phyloP scores from a whole-genome alignment of 2,888 invertebrate genomes.

The Conomelus anceps region DNA sequence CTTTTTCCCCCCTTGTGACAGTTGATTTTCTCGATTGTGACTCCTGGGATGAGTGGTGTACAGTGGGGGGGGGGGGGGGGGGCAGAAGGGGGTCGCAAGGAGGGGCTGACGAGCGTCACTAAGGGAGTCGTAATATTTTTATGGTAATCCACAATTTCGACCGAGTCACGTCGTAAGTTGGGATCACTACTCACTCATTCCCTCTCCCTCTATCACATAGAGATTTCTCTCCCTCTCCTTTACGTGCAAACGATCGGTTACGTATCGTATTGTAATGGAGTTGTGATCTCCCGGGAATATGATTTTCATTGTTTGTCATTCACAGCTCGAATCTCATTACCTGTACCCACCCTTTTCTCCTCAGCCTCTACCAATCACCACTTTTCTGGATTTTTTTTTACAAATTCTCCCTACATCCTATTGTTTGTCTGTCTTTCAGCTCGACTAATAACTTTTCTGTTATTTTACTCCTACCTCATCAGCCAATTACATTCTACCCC shows the following conservation, averaged over 20 bases:
- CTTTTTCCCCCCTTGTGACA: neutral
- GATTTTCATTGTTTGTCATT: neutral
- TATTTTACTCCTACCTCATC: neutral
- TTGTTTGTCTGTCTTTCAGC: neutral
- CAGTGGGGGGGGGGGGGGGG: neutral
- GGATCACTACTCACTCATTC: neutral
- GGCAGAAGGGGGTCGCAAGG: conserved; percentile 15
- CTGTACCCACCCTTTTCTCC: neutral
- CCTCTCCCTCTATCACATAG: neutral
- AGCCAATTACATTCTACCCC: neutral
- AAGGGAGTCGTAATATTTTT: neutral
- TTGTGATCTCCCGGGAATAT: neutral
- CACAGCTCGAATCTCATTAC: neutral
- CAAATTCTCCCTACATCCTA: neutral
- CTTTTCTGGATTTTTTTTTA: neutral
- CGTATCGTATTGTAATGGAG: neutral
- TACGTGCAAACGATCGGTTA: neutral
- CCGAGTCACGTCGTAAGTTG: neutral
- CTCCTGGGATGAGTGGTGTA: neutral
- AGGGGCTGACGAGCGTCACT: neutral
- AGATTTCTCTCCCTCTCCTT: neutral
- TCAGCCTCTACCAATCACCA: neutral
- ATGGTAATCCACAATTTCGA: neutral
- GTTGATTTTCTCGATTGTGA: neutral
- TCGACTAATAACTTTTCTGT: neutral